Evolutionary conservation across 2,888 invertebrate genomes (phyloP).

Genomic region (Ochlodes sylvanus): DNA sequence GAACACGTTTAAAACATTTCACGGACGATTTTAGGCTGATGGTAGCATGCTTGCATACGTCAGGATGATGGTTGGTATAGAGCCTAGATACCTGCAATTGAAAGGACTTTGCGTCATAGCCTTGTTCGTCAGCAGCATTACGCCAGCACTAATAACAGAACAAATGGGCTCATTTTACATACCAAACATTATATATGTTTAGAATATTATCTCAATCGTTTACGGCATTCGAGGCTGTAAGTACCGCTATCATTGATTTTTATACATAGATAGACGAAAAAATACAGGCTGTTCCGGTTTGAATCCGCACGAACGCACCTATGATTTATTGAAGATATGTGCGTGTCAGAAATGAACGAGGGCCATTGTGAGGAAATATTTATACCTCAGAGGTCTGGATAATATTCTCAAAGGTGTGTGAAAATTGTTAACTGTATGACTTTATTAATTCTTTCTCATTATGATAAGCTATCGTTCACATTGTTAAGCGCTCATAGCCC

Average conservation of each 20-base stretch:
- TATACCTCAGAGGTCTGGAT: background rate
- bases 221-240: background rate
- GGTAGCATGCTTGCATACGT: no score
- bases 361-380: constrained; percentile 1
- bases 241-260: background rate
- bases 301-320: constrained; percentile 39
- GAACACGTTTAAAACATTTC: no score
- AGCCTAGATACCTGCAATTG: no score
- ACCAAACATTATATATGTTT: no score
- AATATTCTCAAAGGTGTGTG: background rate
- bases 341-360: constrained; percentile 12
- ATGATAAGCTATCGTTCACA: no score
- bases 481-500: no score
- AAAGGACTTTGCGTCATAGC: no score
- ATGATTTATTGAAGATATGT: constrained; percentile 9
- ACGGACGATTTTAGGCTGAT: no score
- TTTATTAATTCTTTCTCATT: background rate
- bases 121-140: no score
- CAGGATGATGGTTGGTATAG: no score
- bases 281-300: constrained; percentile 34
- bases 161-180: no score
- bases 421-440: background rate
- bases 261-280: background rate
- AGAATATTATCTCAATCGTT: background rate
- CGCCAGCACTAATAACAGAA: no score